Conservation (phyloP, 2,797 vertebrate species). For the Aselliscus stoliczkanus region DNA sequence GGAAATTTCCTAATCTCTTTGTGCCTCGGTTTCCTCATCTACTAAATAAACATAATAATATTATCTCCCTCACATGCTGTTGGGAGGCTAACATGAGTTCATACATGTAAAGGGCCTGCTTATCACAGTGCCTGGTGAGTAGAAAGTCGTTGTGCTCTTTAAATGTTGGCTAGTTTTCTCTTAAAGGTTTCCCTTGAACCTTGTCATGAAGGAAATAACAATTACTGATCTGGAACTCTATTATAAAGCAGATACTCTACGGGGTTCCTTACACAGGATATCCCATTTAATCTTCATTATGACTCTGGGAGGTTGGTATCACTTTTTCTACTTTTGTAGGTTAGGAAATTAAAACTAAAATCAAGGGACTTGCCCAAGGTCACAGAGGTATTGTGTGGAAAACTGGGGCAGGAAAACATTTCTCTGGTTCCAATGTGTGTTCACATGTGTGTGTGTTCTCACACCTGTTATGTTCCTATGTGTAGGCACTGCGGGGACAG, state of each 20-base stretch:
- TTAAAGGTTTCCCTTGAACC: fast-evolving
- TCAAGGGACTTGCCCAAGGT: background rate
- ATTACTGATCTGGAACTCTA: background rate
- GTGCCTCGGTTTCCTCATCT: background rate
- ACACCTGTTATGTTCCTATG: fast-evolving
- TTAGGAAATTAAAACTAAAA: background rate
- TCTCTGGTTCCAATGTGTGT: background rate
- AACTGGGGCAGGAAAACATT: background rate
- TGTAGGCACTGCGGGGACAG: fast-evolving
- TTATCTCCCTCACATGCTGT: background rate
- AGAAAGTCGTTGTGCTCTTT: background rate
- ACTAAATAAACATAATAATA: background rate
- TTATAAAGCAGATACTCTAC: background rate
- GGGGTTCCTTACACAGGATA: background rate
- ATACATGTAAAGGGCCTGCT: background rate
- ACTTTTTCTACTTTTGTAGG: background rate
- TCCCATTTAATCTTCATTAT: background rate
- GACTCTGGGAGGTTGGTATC: background rate
- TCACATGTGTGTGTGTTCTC: background rate
- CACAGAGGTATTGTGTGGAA: background rate
- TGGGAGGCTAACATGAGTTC: background rate
- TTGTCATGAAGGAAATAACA: background rate
- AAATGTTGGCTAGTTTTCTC: background rate
- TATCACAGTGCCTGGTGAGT: background rate
- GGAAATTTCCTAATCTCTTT: background rate